Conservation (phyloP, 2,113 vertebrate species). For the Albula glossodonta region DNA sequence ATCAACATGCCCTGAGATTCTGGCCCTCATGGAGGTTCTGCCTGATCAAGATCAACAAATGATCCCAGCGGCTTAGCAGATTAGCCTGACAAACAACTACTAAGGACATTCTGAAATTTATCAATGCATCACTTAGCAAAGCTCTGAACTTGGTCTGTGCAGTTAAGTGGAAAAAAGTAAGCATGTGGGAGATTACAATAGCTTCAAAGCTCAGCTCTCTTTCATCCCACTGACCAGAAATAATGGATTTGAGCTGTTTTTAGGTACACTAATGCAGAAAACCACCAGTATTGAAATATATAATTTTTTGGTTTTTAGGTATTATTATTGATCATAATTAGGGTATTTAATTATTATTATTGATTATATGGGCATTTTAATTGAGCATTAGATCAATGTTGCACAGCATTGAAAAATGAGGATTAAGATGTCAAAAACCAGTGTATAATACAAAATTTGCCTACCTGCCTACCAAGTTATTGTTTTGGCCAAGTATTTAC, state of each 20-base stretch:
- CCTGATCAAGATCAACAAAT: not conserved
- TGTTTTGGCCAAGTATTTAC: no score
- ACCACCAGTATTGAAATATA: not conserved
- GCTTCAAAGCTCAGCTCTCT: not conserved
- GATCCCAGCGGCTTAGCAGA: not conserved
- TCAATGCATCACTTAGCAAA: conserved; percentile 5
- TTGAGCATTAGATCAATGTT: no score
- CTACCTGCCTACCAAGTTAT: no score
- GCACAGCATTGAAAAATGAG: no score
- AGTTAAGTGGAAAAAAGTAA: not conserved
- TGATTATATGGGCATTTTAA: not conserved
- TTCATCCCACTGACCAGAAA: not conserved
- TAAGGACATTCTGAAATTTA: not conserved
- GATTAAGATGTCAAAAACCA: no score
- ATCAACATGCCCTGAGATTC: not conserved
- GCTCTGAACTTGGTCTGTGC: not conserved
- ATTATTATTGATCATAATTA: no score
- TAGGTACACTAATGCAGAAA: not conserved
- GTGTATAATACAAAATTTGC: no score
- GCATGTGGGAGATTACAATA: not conserved
- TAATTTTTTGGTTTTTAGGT: no score
- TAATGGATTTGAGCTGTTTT: not conserved
- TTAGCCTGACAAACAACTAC: conserved; percentile 8
- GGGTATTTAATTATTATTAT: no score
- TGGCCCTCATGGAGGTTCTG: not conserved